Percentiles rank a stretch among this genome's conserved stretches.
phyloP scores from a whole-genome alignment of 2,888 invertebrate genomes.

The Chrysolina oricalcia region DNA sequence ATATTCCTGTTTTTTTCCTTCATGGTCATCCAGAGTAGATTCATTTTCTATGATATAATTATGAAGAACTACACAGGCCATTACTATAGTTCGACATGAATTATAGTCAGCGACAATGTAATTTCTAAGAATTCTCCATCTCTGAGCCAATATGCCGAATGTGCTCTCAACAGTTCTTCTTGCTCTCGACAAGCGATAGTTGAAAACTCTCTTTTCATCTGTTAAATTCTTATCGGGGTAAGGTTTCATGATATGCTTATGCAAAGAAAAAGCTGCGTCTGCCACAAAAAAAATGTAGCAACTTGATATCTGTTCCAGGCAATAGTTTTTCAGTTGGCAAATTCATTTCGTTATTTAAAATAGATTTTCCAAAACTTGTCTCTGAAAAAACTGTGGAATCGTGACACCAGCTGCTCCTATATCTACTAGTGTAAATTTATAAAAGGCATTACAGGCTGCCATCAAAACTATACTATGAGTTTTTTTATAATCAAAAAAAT shows the following conservation, averaged over 20 bases:
- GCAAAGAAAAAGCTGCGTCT: no score
- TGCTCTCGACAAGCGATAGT: not conserved
- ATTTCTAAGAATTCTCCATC: not conserved
- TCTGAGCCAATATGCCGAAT: no score
- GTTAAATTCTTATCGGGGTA: not conserved
- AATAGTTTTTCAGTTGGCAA: no score
- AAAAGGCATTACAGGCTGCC: no score
- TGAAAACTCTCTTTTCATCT: not conserved
- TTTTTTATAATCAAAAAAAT: slow-evolving; percentile 9
- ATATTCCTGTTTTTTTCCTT: not conserved
- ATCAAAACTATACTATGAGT: slow-evolving; percentile 11
- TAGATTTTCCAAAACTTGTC: not conserved
- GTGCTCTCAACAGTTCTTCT: no score
- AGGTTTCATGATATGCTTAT: no score
- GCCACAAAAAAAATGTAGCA: no score
- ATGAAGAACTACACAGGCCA: slow-evolving; percentile 20
- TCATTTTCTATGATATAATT: slow-evolving; percentile 18
- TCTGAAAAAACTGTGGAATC: no score
- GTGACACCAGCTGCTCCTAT: no score
- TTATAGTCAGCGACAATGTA: slow-evolving; percentile 14
- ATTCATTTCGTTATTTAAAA: no score
- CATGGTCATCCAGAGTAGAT: slow-evolving; percentile 14
- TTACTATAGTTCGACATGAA: slow-evolving; percentile 7
- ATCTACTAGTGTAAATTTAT: no score
- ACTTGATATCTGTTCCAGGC: no score